Base-by-base conservation (phyloP, 2,888 invertebrate species). In the Agrochola lychnidis region DNA sequence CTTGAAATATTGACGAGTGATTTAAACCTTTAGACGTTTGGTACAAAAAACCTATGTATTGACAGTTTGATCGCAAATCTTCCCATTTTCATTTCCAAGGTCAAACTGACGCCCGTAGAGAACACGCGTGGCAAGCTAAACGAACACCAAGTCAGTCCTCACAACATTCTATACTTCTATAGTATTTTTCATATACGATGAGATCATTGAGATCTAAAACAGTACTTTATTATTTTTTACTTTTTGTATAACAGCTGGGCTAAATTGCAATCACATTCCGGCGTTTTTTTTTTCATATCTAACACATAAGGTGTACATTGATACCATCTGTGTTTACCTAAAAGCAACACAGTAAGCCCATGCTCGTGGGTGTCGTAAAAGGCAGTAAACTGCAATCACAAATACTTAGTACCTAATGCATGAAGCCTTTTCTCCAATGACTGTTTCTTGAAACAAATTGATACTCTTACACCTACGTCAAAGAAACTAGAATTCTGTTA, bases 101-200 rank as follows among this genome's bases (percentile, higher is more conserved):
- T 81, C 69, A 36, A 66, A 82, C 69, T 57, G 77, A 72, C 64
- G 73, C 83, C 73, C 83, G 82, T 82, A 82, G 83, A 82, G 79
- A 78, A 14, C 82, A 82, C 73, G 79, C 79, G 79, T 74, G 83
- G 79, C 82, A 83, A 64, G 83, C 74, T 71, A 74, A 69, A 74
- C 73, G 79, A 66, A 70, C 66, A 45, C 79, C 62, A 81, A 81
- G 82, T 81, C 81, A 79, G 75, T 79, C 72, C 80, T 61, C 53
- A 68, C 22, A 48, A 57, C 25, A 82, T 82, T 82, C 63, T 80
- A 76, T 77, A 73, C 68, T 78, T 73, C 68, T 78, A 68, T 74
- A 79, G 75, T 72, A 66, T 79, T 70, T 42, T 64, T 57, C 78
- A 63, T 61, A n/a, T 14, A 76, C 57, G 22, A 51, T 67, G n/a